Conservation (phyloP, 2,113 vertebrate genomes). For the Physeter macrocephalus region DNA sequence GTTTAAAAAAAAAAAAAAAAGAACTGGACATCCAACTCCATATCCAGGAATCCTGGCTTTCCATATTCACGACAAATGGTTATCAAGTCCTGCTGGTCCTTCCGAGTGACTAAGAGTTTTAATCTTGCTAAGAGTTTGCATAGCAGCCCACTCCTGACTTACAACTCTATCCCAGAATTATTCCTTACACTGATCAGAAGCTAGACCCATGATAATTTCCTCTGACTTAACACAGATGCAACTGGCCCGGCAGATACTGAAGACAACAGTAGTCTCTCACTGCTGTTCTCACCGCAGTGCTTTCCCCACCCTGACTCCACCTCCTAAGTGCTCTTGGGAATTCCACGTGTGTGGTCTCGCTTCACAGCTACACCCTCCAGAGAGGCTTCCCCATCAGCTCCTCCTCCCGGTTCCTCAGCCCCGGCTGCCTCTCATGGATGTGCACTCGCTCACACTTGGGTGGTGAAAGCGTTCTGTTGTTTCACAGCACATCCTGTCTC, state of each 20-base stretch:
- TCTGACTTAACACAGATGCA: neutral
- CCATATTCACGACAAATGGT: fast-evolving
- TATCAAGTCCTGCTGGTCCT: neutral
- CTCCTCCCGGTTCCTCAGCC: neutral
- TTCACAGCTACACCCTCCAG: neutral
- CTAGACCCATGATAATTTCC: neutral
- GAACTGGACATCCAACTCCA: fast-evolving
- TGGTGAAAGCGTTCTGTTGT: neutral
- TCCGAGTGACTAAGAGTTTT: neutral
- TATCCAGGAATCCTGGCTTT: too few species aligned
- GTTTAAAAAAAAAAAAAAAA: too few species aligned
- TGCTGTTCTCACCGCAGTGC: fast-evolving
- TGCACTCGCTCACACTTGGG: neutral
- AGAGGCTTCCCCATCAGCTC: neutral
- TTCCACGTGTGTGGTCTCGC: neutral
- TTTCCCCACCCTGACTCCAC: neutral
- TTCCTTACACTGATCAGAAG: neutral
- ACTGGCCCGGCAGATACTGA: fast-evolving
- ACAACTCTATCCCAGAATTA: neutral
- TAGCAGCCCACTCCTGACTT: neutral
- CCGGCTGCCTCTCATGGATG: fast-evolving
- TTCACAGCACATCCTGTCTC: neutral
- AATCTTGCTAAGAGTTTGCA: neutral
- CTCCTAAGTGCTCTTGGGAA: neutral
- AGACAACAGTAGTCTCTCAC: neutral